phyloP scores from a whole-genome alignment of 1,140 invertebrate species.

The Vanessa atalanta region DNA sequence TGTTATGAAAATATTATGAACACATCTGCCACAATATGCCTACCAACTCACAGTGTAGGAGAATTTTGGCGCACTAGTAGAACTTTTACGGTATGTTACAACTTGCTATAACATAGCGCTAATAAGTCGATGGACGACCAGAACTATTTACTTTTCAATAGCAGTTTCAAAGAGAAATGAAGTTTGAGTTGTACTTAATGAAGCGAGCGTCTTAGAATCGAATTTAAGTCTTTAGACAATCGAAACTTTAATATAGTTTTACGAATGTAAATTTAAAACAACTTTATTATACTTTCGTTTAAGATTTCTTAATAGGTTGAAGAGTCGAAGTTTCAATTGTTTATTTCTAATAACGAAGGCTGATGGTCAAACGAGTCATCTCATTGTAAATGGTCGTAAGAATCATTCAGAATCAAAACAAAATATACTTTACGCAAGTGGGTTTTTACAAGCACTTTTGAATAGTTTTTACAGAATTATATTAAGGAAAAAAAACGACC shows the following conservation, averaged over 20 bases:
- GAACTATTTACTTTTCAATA: constrained; percentile 22
- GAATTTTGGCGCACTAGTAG: too few species aligned
- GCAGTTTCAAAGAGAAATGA: constrained; percentile 27
- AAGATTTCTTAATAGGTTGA: not conserved
- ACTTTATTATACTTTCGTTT: not conserved
- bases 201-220: constrained; percentile 22
- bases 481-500: too few species aligned
- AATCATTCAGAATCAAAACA: too few species aligned
- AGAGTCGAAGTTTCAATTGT: not conserved
- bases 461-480: too few species aligned
- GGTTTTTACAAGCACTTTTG: too few species aligned
- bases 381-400: too few species aligned
- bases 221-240: constrained; percentile 25
- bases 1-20: too few species aligned
- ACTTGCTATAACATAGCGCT: not conserved
- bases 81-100: not conserved
- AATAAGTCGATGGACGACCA: not conserved
- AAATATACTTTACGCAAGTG: too few species aligned
- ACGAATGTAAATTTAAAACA: constrained; percentile 8
- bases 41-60: too few species aligned
- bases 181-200: constrained; percentile 32
- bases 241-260: constrained; percentile 23
- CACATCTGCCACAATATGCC: too few species aligned
- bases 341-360: not conserved
- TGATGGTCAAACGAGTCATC: too few species aligned